Evolutionary conservation across 2,888 invertebrate genomes (phyloP).

Genomic region (Seira musarum): DNA sequence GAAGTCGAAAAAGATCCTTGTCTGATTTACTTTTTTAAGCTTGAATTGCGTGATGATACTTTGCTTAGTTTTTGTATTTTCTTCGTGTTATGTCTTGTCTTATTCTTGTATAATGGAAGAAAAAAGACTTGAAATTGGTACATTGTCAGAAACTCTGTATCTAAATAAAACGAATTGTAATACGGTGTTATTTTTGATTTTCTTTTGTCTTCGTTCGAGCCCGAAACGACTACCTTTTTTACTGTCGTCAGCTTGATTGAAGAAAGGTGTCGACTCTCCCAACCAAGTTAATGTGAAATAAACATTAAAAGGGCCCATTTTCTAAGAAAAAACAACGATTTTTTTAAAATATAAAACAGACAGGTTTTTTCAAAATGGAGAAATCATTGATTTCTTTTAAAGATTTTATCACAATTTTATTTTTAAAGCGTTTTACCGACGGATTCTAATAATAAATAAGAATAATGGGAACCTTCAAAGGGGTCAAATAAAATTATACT

Average conservation of each 20-base stretch:
- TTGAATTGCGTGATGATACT: constrained; percentile 8
- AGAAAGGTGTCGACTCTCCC: constrained; percentile 34
- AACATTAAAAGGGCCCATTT: constrained; percentile 36
- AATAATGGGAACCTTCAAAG: no score
- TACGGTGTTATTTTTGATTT: no score
- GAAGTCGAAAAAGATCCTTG: constrained; percentile 28
- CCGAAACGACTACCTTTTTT: no score
- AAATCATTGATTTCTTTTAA: constrained; percentile 42
- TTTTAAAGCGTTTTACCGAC: constrained; percentile 11
- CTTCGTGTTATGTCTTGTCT: no score
- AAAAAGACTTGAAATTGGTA: no score
- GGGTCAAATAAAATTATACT: no score
- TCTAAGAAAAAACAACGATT: constrained; percentile 44
- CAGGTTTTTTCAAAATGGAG: constrained; percentile 9
- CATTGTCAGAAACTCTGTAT: no score
- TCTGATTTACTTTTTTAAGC: constrained; percentile 27
- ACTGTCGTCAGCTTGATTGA: constrained; percentile 9
- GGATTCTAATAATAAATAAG: no score
- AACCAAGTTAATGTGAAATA: constrained; percentile 27
- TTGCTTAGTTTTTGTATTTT: constrained; percentile 8
- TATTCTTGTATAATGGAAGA: no score
- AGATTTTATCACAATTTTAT: constrained; percentile 33
- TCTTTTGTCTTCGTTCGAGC: no score
- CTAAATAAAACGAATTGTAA: no score
- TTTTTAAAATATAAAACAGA: constrained; percentile 33